phyloP scores from a whole-genome alignment of 2,113 vertebrate species.

The Sprattus sprattus region DNA sequence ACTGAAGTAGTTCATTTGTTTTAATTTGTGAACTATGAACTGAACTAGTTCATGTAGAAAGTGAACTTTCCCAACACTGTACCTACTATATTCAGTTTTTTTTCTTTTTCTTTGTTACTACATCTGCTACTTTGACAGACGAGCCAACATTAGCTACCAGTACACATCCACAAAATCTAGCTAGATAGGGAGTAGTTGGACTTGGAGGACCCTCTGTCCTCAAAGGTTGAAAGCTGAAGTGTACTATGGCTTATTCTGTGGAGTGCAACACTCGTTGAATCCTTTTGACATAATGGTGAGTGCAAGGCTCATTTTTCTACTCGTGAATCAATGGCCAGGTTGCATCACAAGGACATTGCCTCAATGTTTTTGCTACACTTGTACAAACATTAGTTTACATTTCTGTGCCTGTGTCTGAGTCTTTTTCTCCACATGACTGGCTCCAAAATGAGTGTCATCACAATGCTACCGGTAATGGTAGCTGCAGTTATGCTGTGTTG shows the following conservation, averaged over 20 bases:
- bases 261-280: background rate
- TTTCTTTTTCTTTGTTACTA: background rate
- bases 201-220: background rate
- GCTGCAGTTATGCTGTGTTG: no score
- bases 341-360: background rate
- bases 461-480: no score
- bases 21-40: no score
- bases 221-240: background rate
- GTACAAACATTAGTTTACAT: background rate
- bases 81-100: background rate
- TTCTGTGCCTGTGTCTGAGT: background rate
- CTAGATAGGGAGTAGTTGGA: background rate
- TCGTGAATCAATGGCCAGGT: background rate
- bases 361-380: background rate
- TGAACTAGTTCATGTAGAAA: no score
- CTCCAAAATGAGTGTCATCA: no score
- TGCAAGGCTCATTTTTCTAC: background rate
- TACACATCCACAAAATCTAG: background rate
- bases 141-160: background rate
- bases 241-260: background rate
- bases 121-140: background rate
- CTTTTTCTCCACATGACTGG: background rate
- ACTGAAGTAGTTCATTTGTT: no score
- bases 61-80: no score
- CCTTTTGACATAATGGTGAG: background rate